These are phyloP conservation scores for Scleropages formosus DNA, from an alignment of 2,797 vertebrate genomes.

Conservation along the genomic window DNA sequence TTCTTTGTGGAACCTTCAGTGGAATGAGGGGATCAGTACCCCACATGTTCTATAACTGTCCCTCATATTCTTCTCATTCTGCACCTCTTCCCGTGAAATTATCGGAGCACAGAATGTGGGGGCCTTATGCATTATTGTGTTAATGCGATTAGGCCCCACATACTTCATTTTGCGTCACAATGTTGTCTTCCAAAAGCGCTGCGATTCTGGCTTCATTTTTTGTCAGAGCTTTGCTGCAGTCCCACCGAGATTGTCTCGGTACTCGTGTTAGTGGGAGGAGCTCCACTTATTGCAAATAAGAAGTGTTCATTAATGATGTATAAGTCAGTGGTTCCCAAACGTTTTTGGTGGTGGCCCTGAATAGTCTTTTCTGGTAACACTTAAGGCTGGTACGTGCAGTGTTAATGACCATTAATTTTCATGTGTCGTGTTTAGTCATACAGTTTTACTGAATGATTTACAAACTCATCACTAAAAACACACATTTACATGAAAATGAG, in stretches of 20 bases:
- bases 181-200: background rate
- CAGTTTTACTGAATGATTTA: background rate
- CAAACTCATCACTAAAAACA: background rate
- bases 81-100: constrained; percentile 19
- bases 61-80: constrained; percentile 23
- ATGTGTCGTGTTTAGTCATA: background rate
- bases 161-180: background rate
- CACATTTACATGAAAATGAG: no score
- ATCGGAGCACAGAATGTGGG: constrained; percentile 24
- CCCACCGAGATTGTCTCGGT: background rate
- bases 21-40: constrained; percentile 18
- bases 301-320: no score
- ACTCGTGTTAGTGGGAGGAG: background rate
- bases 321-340: no score
- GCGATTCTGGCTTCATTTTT: background rate
- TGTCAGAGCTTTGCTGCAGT: background rate
- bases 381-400: no score
- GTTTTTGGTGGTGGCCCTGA: no score
- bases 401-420: no score
- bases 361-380: no score
- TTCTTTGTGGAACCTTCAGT: background rate
- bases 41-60: constrained; percentile 23
- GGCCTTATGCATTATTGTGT: constrained; percentile 11
- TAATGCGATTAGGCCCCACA: constrained; percentile 19
- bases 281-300: background rate